Base-by-base conservation (phyloP, 2,797 vertebrate genomes). In the Melanotaenia pygmaea region DNA sequence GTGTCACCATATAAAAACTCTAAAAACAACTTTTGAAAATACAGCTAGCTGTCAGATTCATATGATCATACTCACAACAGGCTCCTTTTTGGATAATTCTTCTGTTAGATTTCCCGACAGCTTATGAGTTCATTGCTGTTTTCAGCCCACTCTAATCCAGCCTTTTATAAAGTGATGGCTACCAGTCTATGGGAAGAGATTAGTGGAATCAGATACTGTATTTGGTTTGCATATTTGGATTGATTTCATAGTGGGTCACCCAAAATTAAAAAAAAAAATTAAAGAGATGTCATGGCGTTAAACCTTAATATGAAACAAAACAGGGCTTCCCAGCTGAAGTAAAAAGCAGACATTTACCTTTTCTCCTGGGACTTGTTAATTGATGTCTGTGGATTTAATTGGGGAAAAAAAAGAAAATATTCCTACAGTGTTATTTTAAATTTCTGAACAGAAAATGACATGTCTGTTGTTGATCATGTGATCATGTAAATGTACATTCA, bases 141-240 rank as follows among this genome's bases (percentile, higher is more conserved):
- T 72, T 32, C 72, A 67, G 53, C 24, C 45, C 50, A 61, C 60
- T 56, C 47, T 80, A 84, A 83, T 86, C 74, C 77, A 72, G 74
- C 40, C 72, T 74, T 79, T 80, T 70, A 79, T 62, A 70, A 69
- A 77, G 30, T 76, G 61, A 72, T 62, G 56, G 67, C 72, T 50
- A 63, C 70, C 54, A 59, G 59, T 64, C 58, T 76, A 40, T 79
- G 63, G 32, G 38, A 61, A 28, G 75, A 84, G 81, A 88, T 86
- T 76, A 84, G 62, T 57, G 45, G 14, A 53, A 69, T 51, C 76
- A 77, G 66, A 74, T 54, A 59, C 78, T 59, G 45, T 58, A 64
- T 82, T 77, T 59, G 40, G 28, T 73, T 64, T 81, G 61, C 72
- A 72, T 61, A 81, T 78, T 74, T 65, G 47, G 76, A 74, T 74